Conservation (phyloP, 2,113 vertebrate genomes). For the Hepsetus odoe region DNA sequence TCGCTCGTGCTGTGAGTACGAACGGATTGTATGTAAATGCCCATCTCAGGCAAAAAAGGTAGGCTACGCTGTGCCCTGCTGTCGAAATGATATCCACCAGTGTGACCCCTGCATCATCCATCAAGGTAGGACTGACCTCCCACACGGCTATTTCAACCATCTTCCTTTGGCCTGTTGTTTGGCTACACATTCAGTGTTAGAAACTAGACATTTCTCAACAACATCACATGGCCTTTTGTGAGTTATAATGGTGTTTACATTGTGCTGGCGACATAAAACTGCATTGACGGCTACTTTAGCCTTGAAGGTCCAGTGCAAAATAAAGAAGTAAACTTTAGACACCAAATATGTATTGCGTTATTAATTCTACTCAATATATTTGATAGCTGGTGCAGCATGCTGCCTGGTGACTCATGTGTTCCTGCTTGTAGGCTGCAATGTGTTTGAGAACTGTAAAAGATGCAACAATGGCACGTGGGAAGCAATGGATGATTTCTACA, state of each 20-base stretch:
- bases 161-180: no score
- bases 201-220: no score
- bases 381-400: neutral
- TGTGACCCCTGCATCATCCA: slow-evolving; percentile 93
- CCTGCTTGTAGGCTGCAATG: slow-evolving; percentile 72
- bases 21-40: slow-evolving; percentile 86
- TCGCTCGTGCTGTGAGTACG: slow-evolving; percentile 88
- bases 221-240: no score
- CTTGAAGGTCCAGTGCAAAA: neutral
- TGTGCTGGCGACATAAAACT: no score
- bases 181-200: no score
- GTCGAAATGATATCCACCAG: slow-evolving; percentile 85
- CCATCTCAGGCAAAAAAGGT: slow-evolving; percentile 82
- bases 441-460: slow-evolving; percentile 93
- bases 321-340: no score
- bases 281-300: neutral
- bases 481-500: slow-evolving; percentile 86
- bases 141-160: neutral
- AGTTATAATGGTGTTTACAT: no score
- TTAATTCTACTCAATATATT: neutral
- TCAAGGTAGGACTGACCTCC: slow-evolving; percentile 77
- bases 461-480: slow-evolving; percentile 91
- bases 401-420: neutral
- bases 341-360: no score
- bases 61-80: slow-evolving; percentile 93